Percentiles rank a stretch among this genome's conserved stretches.
phyloP scores from a whole-genome alignment of 2,888 invertebrate species.

The Tinea pellionella region DNA sequence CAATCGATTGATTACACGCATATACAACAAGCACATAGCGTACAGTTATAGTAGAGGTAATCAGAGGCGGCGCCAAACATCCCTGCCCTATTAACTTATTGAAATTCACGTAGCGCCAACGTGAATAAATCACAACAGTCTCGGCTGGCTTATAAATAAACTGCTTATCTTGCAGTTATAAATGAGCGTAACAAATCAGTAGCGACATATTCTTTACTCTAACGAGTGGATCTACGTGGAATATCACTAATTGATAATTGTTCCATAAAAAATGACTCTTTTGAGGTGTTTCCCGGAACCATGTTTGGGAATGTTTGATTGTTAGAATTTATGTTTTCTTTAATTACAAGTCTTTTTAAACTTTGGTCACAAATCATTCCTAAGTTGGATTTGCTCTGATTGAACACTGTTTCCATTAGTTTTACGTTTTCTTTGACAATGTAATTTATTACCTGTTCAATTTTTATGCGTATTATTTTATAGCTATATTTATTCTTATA shows the following conservation, averaged over 20 bases:
- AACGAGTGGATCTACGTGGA: not conserved
- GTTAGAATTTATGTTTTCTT: constrained; percentile 5
- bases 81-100: constrained; percentile 28
- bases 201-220: constrained; percentile 15
- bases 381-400: not conserved
- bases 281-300: constrained; percentile 33
- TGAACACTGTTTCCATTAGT: not conserved
- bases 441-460: not conserved
- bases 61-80: constrained; percentile 12
- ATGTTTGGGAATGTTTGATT: constrained; percentile 18
- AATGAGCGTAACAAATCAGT: constrained; percentile 35
- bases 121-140: constrained; percentile 40
- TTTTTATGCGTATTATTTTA: too few relatives aligned
- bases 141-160: constrained; percentile 33
- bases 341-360: not conserved
- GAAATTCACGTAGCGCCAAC: constrained; percentile 34
- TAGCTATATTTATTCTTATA: too few relatives aligned
- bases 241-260: not conserved
- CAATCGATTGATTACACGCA: not conserved
- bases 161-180: constrained; percentile 37
- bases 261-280: constrained; percentile 23
- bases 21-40: not conserved
- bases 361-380: not conserved
- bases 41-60: not conserved
- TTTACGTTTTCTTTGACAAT: not conserved